Evolutionary conservation across 2,113 vertebrate genomes (phyloP).

Genomic region (Coreoperca whiteheadi): DNA sequence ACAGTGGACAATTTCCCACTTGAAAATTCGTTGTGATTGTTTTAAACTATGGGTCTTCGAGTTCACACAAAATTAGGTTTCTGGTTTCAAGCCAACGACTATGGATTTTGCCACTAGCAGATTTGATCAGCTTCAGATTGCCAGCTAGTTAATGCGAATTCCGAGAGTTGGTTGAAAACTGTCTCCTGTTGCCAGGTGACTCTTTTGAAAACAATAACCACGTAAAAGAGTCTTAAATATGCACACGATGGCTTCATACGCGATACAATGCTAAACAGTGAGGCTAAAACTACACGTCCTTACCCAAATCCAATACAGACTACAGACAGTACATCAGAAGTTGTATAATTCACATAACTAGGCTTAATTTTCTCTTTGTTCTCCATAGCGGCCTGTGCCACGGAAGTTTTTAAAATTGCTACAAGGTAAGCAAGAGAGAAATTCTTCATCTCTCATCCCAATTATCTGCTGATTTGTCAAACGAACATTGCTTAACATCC

Average conservation of each 20-base stretch:
- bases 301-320: no score
- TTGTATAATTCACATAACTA: neutral
- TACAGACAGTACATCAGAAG: neutral
- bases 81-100: neutral
- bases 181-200: no score
- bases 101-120: neutral
- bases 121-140: neutral
- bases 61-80: accelerated
- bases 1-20: no score
- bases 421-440: conserved; percentile 87
- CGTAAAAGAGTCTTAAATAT: neutral
- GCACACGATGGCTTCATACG: no score
- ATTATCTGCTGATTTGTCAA: neutral
- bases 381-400: conserved; percentile 90
- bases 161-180: neutral
- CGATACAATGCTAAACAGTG: neutral
- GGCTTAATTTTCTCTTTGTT: conserved; percentile 16
- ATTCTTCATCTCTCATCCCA: neutral
- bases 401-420: conserved; percentile 98
- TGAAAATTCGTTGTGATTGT: no score
- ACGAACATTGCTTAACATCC: neutral
- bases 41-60: accelerated
- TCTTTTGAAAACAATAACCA: neutral
- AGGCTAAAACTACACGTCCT: neutral
- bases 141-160: neutral